phyloP scores from a whole-genome alignment of 2,888 invertebrate genomes.

The Cremastinae sp. region DNA sequence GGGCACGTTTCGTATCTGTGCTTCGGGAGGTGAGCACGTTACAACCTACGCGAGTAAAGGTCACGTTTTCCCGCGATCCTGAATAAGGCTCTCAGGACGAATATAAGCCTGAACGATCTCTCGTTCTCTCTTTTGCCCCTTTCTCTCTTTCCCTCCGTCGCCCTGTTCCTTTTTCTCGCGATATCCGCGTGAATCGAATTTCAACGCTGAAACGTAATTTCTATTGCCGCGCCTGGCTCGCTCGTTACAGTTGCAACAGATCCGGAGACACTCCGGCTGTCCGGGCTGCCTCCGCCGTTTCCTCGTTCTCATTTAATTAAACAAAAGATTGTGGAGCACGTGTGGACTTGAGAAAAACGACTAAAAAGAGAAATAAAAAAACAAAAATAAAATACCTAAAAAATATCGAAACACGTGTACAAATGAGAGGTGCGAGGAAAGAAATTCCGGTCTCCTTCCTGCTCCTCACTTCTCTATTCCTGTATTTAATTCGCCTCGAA shows the following conservation, averaged over 20 bases:
- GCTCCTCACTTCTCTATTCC: conserved; percentile 20
- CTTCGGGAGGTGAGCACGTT: conserved; percentile 45
- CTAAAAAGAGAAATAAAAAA: not conserved
- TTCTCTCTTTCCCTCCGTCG: not conserved
- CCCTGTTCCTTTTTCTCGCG: conserved; percentile 28
- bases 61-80: conserved; percentile 61
- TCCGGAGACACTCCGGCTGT: conserved; percentile 46
- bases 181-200: conserved; percentile 62
- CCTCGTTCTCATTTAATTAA: conserved; percentile 61
- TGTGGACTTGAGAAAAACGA: too few relatives aligned
- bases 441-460: not conserved
- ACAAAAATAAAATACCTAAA: too few relatives aligned
- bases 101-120: conserved; percentile 10
- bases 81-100: conserved; percentile 27
- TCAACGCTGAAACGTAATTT: conserved; percentile 62
- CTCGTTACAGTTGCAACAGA: conserved; percentile 57
- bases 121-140: not conserved
- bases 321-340: conserved; percentile 44
- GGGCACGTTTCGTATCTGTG: conserved; percentile 36
- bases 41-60: conserved; percentile 61
- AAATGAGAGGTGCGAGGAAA: not conserved
- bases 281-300: conserved; percentile 51
- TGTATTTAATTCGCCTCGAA: conserved; percentile 27
- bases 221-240: conserved; percentile 61
- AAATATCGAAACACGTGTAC: not conserved